Evolutionary conservation across 2,797 vertebrate genomes (phyloP).

Genomic region (Orientallactaga sibirica): DNA sequence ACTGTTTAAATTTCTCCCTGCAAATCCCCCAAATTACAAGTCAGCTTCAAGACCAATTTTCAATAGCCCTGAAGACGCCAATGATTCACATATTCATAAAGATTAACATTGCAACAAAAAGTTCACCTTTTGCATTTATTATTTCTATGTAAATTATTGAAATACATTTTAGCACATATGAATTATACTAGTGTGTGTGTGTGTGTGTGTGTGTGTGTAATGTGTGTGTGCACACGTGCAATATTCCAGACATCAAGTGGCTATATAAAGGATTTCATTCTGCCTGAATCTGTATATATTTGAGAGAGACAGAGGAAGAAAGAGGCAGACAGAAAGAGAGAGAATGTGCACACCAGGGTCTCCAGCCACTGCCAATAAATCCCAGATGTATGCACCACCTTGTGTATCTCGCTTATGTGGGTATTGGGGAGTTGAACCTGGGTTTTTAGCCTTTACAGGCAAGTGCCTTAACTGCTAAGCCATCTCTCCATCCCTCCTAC

Average conservation of each 20-base stretch:
- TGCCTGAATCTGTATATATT: not conserved
- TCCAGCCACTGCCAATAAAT: no score
- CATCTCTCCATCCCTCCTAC: no score
- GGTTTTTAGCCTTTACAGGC: no score
- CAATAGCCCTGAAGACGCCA: not conserved
- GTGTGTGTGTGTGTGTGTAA: not conserved
- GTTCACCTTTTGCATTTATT: not conserved
- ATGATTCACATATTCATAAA: not conserved
- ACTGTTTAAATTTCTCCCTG: not conserved
- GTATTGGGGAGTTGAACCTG: no score
- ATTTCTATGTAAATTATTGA: not conserved
- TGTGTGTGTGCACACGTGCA: not conserved
- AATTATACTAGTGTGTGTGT: slow-evolving; percentile 2
- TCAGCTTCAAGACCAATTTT: slow-evolving; percentile 21
- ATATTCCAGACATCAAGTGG: not conserved
- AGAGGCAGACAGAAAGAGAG: no score
- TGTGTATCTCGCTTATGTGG: no score
- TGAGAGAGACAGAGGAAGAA: no score
- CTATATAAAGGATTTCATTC: not conserved
- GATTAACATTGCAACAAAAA: slow-evolving; percentile 12
- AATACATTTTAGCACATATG: slow-evolving; percentile 27
- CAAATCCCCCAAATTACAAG: not conserved
- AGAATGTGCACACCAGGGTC: no score
- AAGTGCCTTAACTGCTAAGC: no score
- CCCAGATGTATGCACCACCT: no score